A percentile compares a stretch with the other conserved stretches of the same genome.
Conservation (phyloP, 2,113 vertebrate genomes). For the Psammodynastes pulverulentus region DNA sequence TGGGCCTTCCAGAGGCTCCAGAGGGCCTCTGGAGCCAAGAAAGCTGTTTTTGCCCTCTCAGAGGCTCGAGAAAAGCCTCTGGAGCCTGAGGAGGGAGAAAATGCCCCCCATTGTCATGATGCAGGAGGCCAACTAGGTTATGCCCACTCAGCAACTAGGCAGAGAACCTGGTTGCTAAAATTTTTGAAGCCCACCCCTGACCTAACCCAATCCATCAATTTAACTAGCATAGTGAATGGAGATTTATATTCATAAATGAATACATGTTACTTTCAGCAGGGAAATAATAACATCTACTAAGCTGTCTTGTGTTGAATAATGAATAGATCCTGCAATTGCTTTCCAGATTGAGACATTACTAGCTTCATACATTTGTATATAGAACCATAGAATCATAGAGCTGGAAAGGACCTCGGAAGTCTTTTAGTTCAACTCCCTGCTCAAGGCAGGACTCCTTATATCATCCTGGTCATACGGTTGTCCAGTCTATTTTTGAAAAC, state of each 20-base stretch:
- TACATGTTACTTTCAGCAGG: neutral
- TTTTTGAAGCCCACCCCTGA: too few species aligned
- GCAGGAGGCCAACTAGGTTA: too few species aligned
- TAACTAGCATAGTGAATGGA: neutral
- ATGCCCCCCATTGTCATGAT: too few species aligned
- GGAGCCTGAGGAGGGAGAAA: too few species aligned
- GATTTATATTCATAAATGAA: neutral
- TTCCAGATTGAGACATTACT: accelerated
- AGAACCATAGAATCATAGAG: neutral
- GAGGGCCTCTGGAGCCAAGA: too few species aligned
- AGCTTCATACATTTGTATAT: neutral
- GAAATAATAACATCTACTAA: neutral
- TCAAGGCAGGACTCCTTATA: neutral
- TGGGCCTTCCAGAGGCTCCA: too few species aligned
- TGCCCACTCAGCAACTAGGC: too few species aligned
- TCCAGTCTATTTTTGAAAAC: neutral
- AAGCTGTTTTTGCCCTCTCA: too few species aligned
- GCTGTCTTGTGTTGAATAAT: neutral
- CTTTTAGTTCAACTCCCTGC: too few species aligned
- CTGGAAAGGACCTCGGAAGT: neutral
- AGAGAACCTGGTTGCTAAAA: too few species aligned
- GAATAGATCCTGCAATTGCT: neutral
- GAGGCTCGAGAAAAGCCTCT: too few species aligned
- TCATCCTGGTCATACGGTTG: neutral
- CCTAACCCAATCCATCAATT: neutral